Conservation (phyloP, 2,797 vertebrate genomes). For the Artibeus lituratus region DNA sequence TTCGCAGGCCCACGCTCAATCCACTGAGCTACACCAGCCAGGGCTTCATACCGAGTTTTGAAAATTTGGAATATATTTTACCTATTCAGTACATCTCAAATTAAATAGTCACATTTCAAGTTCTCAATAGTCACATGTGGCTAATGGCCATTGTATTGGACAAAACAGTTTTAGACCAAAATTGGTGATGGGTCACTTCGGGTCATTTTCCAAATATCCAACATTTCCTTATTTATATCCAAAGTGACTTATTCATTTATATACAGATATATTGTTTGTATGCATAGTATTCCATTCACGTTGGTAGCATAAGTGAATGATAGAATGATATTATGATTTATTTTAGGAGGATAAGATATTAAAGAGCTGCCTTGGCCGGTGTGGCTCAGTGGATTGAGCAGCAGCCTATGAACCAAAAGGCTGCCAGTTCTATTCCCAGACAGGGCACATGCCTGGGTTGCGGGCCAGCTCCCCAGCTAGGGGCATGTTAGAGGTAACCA, state of each 20-base stretch:
- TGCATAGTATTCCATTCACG: background rate
- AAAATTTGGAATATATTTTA: slow-evolving; percentile 9
- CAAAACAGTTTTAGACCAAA: background rate
- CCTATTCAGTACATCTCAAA: background rate
- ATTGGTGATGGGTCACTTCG: background rate
- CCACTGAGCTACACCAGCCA: too few species aligned
- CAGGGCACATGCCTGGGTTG: background rate
- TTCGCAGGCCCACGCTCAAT: too few species aligned
- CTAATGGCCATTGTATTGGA: background rate
- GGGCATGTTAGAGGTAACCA: background rate
- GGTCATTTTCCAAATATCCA: background rate
- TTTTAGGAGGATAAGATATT: slow-evolving; percentile 4
- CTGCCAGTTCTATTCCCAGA: background rate
- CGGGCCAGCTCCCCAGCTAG: background rate
- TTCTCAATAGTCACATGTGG: background rate
- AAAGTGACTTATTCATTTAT: background rate
- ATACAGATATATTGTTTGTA: background rate
- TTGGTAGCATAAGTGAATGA: background rate
- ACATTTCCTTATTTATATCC: background rate
- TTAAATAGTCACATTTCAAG: background rate
- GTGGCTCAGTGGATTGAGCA: background rate
- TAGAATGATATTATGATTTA: slow-evolving; percentile 21
- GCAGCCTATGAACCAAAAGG: background rate
- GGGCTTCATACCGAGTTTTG: background rate
- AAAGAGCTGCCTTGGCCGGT: background rate